phyloP scores from a whole-genome alignment of 2,113 vertebrate species.

The Sciurus niger region DNA sequence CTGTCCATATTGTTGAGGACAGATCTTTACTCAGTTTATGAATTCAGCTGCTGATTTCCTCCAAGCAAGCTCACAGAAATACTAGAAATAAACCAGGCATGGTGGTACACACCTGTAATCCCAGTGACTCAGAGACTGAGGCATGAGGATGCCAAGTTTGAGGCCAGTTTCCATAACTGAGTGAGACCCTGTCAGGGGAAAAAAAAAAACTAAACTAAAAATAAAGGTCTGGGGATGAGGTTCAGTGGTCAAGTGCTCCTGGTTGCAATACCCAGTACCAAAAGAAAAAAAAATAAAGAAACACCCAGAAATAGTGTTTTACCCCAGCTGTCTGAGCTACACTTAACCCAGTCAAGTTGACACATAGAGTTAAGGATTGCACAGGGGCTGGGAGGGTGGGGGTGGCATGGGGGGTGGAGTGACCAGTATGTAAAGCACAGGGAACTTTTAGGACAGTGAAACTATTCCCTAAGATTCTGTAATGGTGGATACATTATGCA shows the following conservation, averaged over 20 bases:
- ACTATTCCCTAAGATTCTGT: not conserved
- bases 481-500: not conserved
- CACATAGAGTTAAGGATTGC: not conserved
- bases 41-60: not conserved
- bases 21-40: not conserved
- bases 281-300: no score
- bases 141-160: not conserved
- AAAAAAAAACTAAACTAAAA: not conserved
- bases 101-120: not conserved
- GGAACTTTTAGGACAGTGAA: not conserved
- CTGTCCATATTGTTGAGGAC: not conserved
- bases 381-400: not conserved
- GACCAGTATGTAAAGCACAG: not conserved
- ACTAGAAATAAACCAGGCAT: not conserved
- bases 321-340: no score
- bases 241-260: not conserved
- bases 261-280: no score
- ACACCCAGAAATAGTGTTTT: not conserved
- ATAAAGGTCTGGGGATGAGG: not conserved
- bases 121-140: not conserved
- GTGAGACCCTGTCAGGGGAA: not conserved
- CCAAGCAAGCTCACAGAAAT: not conserved
- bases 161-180: not conserved
- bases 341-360: not conserved
- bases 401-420: not conserved